Conservation (phyloP, 2,113 vertebrate species). For the Rhea pennata region DNA sequence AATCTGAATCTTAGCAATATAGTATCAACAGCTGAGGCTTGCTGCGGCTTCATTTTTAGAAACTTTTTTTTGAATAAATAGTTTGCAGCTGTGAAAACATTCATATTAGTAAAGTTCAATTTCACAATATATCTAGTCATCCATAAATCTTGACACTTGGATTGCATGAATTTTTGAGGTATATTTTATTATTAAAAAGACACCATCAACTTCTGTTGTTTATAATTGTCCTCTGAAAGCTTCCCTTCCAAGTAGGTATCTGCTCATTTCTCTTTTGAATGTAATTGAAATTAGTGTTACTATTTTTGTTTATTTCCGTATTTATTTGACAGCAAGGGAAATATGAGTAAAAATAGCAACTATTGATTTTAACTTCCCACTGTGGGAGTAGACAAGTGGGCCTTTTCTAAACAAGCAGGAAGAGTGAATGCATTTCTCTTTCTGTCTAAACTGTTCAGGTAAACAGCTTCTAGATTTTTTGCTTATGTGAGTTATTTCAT, state of each 20-base stretch:
- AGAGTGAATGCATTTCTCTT: not conserved
- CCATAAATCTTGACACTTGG: not conserved
- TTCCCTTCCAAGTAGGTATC: not conserved
- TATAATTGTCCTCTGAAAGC: not conserved
- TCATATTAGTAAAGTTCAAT: not conserved
- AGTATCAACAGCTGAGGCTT: not conserved
- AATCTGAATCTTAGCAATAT: not conserved
- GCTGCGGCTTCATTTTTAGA: conserved; percentile 12
- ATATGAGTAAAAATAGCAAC: conserved; percentile 34
- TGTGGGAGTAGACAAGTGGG: not conserved
- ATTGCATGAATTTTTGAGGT: not conserved
- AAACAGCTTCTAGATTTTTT: conserved; percentile 6
- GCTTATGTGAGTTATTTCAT: conserved; percentile 33
- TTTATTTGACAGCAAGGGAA: conserved; percentile 32
- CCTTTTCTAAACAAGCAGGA: conserved; percentile 24
- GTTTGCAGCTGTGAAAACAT: conserved; percentile 40
- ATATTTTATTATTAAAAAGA: not conserved
- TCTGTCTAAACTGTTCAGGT: conserved; percentile 44
- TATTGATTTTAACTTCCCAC: conserved; percentile 37
- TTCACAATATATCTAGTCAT: not conserved
- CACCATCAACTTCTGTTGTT: not conserved
- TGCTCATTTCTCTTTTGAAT: not conserved
- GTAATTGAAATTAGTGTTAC: not conserved
- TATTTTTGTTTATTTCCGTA: conserved; percentile 23
- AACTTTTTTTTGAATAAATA: not conserved